Conservation (phyloP, 2,113 vertebrate species). For the Ceratotherium simum region DNA sequence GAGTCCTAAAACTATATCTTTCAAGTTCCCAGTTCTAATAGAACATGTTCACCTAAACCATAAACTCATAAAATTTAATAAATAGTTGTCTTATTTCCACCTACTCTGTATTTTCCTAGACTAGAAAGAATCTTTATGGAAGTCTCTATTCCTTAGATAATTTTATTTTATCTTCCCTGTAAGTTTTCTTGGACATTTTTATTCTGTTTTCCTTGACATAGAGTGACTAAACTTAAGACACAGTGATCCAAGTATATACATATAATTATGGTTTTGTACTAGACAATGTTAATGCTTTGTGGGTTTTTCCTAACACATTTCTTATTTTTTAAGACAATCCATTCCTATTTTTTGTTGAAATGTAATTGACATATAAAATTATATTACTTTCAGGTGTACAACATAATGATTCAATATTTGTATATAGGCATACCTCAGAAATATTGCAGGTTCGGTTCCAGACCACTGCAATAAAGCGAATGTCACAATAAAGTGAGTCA, state of each 20-base stretch:
- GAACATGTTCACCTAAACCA: not conserved
- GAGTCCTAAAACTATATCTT: not conserved
- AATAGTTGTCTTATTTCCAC: not conserved
- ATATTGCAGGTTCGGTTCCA: no score
- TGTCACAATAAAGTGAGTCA: no score
- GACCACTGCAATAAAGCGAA: no score
- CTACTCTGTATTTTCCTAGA: not conserved
- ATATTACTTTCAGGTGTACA: not conserved
- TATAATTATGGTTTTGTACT: not conserved
- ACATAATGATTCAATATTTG: not conserved
- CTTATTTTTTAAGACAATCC: not conserved
- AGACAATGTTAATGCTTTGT: not conserved
- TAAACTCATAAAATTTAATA: conserved; percentile 7
- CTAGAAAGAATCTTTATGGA: not conserved
- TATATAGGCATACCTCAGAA: no score
- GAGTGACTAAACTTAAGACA: not conserved
- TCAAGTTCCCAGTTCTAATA: not conserved
- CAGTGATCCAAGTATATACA: not conserved
- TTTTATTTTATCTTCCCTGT: not conserved
- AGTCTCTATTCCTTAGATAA: not conserved
- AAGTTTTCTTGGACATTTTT: not conserved
- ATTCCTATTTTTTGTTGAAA: not conserved
- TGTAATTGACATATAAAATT: not conserved
- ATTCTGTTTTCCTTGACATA: not conserved
- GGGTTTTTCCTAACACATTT: not conserved